Base-by-base conservation (phyloP, 2,888 invertebrate species). In the Standfussiana lucernea region DNA sequence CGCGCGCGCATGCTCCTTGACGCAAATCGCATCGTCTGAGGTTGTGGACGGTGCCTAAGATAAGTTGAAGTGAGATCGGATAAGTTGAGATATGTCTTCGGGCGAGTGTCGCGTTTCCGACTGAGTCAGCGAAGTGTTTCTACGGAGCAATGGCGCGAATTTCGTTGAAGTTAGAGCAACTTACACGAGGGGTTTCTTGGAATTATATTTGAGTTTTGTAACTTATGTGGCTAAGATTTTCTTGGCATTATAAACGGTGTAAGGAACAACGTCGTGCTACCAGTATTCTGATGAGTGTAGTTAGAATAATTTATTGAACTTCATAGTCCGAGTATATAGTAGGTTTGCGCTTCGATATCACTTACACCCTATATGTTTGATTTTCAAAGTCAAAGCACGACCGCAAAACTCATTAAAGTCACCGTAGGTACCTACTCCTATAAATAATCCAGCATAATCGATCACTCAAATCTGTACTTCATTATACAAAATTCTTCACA, bases 51-150 rank as follows among this genome's bases (percentile, higher is more conserved):
- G n/a, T 15, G 15, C 40, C 64, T 40, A 40, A 64, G 40, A n/a
- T 40, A 67, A 80, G 71, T 84, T 77, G 35, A 72, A 80, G 72
- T 67, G 62, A 72, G 74, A 78, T 72, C 61, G 74, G 42, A 67
- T 64, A 75, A 82, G 66, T 84, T 78, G 70, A 59, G 53, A 71
- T 40, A 70, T 84, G 75, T 72, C 64, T 68, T 13, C 59, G 28
- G 68, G 77, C 74, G 24, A 18, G n/a, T 45, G 59, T 64, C 64
- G 62, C 56, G 11, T 15, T 18, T n/a, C 35, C 66, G 37, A 21
- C 56, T n/a, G 50, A 77, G 47, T 72, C 80, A 66, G 81, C 81
- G 45, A 45, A 69, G 74, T 77, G 68, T 72, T 56, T 61, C 74
- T 62, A 35, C n/a, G 47, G 62, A 67, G 73, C 64, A 45, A 72